phyloP scores from a whole-genome alignment of 2,888 invertebrate genomes.

The Dione vanillae region DNA sequence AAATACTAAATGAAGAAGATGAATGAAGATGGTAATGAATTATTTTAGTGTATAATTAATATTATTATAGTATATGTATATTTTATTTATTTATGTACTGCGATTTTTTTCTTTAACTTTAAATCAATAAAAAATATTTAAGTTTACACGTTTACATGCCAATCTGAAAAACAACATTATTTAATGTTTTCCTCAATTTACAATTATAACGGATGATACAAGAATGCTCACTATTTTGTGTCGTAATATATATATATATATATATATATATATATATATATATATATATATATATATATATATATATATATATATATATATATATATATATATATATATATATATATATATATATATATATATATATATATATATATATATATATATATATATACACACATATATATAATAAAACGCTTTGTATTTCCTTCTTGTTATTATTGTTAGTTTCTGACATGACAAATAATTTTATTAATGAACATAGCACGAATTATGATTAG shows the following conservation, averaged over 20 bases:
- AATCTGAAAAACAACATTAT: neutral
- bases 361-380: neutral
- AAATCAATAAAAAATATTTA: no score
- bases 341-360: neutral
- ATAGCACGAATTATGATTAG: slow-evolving; percentile 11
- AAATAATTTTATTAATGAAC: slow-evolving; percentile 28
- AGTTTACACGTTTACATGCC: neutral
- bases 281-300: neutral
- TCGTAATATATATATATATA: neutral
- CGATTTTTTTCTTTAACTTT: no score
- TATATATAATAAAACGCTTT: slow-evolving; percentile 3
- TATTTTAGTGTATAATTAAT: no score
- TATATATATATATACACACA: no score
- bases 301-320: neutral
- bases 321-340: neutral
- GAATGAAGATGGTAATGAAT: no score
- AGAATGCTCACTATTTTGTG: slow-evolving; percentile 2
- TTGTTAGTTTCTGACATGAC: slow-evolving; percentile 22
- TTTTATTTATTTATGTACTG: no score
- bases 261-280: neutral
- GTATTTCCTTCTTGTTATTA: slow-evolving; percentile 16
- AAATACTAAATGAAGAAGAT: no score
- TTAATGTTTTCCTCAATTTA: slow-evolving; percentile 3
- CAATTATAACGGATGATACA: slow-evolving; percentile 7
- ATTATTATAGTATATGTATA: no score